A percentile compares a stretch with the other conserved stretches of the same genome.
Conservation (phyloP, 2,113 vertebrate genomes). For the Aldabrachelys gigantea region DNA sequence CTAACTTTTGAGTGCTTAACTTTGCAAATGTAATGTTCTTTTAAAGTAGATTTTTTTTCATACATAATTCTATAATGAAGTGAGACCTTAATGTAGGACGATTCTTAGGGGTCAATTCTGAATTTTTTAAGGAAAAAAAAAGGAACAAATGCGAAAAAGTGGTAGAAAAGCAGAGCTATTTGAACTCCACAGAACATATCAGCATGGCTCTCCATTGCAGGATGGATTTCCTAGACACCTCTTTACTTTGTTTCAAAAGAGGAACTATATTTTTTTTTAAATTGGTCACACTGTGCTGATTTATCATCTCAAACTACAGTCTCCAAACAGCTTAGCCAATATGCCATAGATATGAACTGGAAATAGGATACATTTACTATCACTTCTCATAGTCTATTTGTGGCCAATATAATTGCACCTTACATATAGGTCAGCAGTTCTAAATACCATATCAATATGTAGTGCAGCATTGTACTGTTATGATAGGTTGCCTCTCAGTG, state of each 20-base stretch:
- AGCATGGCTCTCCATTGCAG: background rate
- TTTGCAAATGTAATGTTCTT: background rate
- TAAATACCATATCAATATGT: background rate
- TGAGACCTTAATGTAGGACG: background rate
- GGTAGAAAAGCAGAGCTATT: background rate
- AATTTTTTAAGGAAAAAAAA: background rate
- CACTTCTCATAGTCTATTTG: background rate
- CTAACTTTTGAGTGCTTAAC: background rate
- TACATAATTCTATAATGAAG: background rate
- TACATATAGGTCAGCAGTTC: background rate
- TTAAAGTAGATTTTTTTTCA: background rate
- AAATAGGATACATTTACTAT: background rate
- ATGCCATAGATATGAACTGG: background rate
- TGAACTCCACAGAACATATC: background rate
- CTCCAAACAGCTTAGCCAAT: background rate
- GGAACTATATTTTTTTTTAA: too few species aligned
- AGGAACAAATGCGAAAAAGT: background rate
- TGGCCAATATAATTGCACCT: background rate
- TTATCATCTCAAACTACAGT: background rate
- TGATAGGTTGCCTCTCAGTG: background rate
- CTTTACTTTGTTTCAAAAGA: background rate
- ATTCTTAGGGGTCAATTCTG: background rate
- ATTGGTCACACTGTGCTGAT: too few species aligned
- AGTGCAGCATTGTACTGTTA: background rate
- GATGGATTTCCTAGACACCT: background rate